A percentile compares a stretch with the other conserved stretches of the same genome.
Conservation (phyloP, 2,797 vertebrate genomes). For the Hippocampus kuda region DNA sequence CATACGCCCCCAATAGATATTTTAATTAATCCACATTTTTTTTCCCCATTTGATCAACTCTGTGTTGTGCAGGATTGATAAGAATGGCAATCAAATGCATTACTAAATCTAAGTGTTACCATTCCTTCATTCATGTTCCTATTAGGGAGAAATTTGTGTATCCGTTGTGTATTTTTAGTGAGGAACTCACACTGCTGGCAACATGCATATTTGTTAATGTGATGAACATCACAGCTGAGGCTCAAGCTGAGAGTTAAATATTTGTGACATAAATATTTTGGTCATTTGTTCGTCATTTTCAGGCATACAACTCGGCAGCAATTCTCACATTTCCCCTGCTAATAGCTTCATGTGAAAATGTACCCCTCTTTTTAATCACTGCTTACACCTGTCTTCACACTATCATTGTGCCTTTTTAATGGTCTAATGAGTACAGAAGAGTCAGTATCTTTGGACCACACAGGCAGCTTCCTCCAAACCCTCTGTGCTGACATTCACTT, state of each 20-base stretch:
- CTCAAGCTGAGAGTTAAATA: slow-evolving; percentile 18
- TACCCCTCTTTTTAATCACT: slow-evolving; percentile 35
- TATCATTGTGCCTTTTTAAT: slow-evolving; percentile 36
- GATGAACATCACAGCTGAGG: slow-evolving; percentile 35
- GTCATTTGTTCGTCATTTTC: background rate
- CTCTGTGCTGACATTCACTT: background rate
- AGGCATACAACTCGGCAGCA: background rate
- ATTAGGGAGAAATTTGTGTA: slow-evolving; percentile 46
- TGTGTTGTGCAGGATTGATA: slow-evolving; percentile 59
- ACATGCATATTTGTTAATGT: slow-evolving; percentile 50
- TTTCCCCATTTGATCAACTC: slow-evolving; percentile 56
- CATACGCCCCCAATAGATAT: slow-evolving; percentile 12
- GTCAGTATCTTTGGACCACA: slow-evolving; percentile 42
- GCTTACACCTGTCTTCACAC: slow-evolving; percentile 34
- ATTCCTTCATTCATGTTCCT: slow-evolving; percentile 50
- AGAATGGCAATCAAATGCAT: slow-evolving; percentile 59
- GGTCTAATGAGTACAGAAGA: slow-evolving; percentile 31
- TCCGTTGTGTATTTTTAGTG: slow-evolving; percentile 40
- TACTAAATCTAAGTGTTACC: slow-evolving; percentile 48
- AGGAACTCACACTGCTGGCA: slow-evolving; percentile 41
- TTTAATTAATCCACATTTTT: slow-evolving; percentile 39
- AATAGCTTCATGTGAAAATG: slow-evolving; percentile 19
- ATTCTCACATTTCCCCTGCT: slow-evolving; percentile 2
- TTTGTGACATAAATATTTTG: background rate
- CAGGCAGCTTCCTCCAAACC: slow-evolving; percentile 35